These are phyloP conservation scores for Tetanocera ferruginea DNA, from an alignment of 2,888 invertebrate species.

Conservation along the genomic window DNA sequence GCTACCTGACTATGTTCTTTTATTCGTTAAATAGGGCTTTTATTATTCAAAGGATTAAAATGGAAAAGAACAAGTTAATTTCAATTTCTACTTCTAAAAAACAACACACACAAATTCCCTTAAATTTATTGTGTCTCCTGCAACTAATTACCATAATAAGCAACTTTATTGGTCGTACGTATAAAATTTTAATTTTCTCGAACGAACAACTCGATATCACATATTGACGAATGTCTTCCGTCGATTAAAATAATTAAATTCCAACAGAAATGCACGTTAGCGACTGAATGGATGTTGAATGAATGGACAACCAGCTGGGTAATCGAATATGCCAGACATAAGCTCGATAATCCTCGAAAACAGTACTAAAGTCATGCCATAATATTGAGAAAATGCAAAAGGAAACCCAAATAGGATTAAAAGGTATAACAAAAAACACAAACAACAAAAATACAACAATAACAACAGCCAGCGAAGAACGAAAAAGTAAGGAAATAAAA, in stretches of 20 bases:
- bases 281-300: background rate
- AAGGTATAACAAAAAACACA: background rate
- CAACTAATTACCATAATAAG: too few species aligned
- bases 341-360: constrained; percentile 31
- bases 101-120: too few species aligned
- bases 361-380: constrained; percentile 11
- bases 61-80: too few species aligned
- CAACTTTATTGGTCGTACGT: too few species aligned
- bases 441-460: background rate
- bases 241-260: constrained; percentile 21
- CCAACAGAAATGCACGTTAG: background rate
- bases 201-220: too few species aligned
- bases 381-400: constrained; percentile 21
- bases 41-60: too few species aligned
- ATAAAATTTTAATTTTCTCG: too few species aligned
- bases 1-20: too few species aligned
- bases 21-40: too few species aligned
- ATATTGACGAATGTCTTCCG: background rate
- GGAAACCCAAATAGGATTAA: constrained; percentile 27
- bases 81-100: too few species aligned
- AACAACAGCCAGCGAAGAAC: background rate
- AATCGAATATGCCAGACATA: constrained; percentile 34
- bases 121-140: too few species aligned
- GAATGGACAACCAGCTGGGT: background rate
- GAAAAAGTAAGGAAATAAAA: background rate